These are phyloP conservation scores for Rhabdomys dilectus DNA, from an alignment of 2,113 vertebrate genomes.

Conservation along the genomic window DNA sequence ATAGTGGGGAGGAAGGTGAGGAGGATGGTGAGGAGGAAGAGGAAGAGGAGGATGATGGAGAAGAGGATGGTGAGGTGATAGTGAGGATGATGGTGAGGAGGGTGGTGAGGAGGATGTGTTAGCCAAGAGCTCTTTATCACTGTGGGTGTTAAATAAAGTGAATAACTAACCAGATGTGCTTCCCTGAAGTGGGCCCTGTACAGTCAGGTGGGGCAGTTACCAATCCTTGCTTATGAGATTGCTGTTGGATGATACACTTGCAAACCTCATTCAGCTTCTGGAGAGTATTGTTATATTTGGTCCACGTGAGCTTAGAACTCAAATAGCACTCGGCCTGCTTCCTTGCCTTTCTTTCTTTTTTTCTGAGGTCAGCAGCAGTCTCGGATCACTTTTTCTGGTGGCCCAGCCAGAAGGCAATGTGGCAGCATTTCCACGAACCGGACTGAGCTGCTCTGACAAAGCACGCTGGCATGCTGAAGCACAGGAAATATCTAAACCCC, in stretches of 20 bases:
- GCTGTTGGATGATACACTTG: neutral
- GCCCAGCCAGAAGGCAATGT: neutral
- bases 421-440: rapidly evolving
- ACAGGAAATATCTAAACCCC: neutral
- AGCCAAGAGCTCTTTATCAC: neutral
- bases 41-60: too few species aligned
- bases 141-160: neutral
- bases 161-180: neutral
- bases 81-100: rapidly evolving
- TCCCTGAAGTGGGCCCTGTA: neutral
- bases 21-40: too few species aligned
- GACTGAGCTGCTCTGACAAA: rapidly evolving
- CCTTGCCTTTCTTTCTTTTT: neutral
- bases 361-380: neutral
- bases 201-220: rapidly evolving
- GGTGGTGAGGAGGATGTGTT: neutral
- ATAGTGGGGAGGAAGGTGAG: too few species aligned
- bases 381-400: neutral
- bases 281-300: neutral
- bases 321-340: neutral
- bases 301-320: neutral
- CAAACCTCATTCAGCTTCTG: neutral
- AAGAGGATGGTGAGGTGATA: too few species aligned
- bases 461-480: rapidly evolving
- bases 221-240: neutral